These are phyloP conservation scores for Kryptolebias ocellatus DNA, from an alignment of 2,797 vertebrate species.

Conservation along the genomic window DNA sequence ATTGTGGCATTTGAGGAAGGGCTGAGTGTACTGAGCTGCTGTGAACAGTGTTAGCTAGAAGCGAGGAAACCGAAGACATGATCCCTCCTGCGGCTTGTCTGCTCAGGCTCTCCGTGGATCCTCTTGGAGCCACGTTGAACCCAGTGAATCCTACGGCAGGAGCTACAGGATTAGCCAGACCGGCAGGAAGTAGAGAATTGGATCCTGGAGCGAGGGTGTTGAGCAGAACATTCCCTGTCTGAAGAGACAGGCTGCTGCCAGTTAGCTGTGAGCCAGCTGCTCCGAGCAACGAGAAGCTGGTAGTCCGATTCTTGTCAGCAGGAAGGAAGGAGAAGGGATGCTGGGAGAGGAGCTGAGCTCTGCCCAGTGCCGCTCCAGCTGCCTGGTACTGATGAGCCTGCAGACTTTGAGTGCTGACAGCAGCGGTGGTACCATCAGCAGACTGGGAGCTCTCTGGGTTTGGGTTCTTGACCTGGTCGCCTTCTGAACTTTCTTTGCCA, in stretches of 20 bases:
- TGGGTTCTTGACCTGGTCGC: neutral
- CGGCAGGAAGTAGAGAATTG: conserved; percentile 18
- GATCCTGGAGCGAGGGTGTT: conserved; percentile 11
- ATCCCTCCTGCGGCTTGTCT: conserved; percentile 13
- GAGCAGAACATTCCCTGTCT: conserved; percentile 40
- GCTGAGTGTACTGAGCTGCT: conserved; percentile 7
- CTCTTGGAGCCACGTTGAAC: conserved; percentile 21
- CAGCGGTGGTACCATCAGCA: neutral
- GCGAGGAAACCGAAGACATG: conserved; percentile 16
- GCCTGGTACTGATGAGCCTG: conserved; percentile 37
- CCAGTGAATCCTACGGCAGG: conserved; percentile 18
- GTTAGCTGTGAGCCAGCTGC: conserved; percentile 32
- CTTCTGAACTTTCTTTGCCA: conserved; percentile 6
- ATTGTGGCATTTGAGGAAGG: conserved; percentile 13
- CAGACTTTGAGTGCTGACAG: conserved; percentile 6
- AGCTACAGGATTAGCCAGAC: conserved; percentile 3
- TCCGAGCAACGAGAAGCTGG: conserved; percentile 39
- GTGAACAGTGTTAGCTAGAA: conserved; percentile 21
- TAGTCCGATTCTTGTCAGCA: conserved; percentile 25
- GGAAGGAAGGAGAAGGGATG: conserved; percentile 30
- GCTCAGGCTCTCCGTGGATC: conserved; percentile 2
- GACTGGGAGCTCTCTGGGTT: conserved; percentile 7
- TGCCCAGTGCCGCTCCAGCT: conserved; percentile 24
- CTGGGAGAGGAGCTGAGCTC: conserved; percentile 25
- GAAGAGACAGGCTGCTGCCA: conserved; percentile 46